Evolutionary conservation across 2,888 invertebrate species (phyloP), one percentile per base, ranked within the genome.

Genomic region (Morpho helenor): DNA sequence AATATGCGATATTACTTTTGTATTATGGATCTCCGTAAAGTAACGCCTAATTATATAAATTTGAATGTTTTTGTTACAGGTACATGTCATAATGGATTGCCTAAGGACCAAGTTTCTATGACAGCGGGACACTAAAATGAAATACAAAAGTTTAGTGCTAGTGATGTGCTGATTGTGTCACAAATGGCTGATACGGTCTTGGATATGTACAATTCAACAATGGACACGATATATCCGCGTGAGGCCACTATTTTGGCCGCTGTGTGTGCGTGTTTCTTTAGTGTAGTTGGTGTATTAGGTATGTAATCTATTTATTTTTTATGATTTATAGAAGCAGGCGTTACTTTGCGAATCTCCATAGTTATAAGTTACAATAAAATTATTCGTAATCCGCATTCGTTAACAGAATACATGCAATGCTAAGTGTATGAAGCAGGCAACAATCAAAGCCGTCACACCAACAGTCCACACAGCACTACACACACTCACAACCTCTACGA

Each of bases 241-340:
- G 93, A 93, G 66, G 94, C 95, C 50, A 96, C 96, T 41, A 91
- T 96, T 69, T 89, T 95, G 73, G 97, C 96, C 16, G 95, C 96
- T 40, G 91, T 92, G 58, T 95, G 95, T 79, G 96, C 96, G 44
- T 94, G 96, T 70, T 77, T 96, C 57, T 96, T 97, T 86, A 94
- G 95, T 75, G 82, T 95, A 57, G 90, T 96, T 49, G 97, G 97
- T 62, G 93, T 96, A 61, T 86, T 95, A 61, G 97, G 96, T 96
- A 88, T 92, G 92, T 83, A 50, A 50, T 66, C 3, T 43, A 7
- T n/a, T n/a, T 9, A 49, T 8, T 43, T 9, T 43, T 51, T 51
- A n/a, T 16, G 16, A 16, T 16, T 16, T 16, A 16, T 16, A 16
- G 16, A 16, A 16, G 16, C 16, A 16, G 16, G 16, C 16, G 16